Conservation (phyloP, 1,140 invertebrate genomes). For the Eubasilissa regina region DNA sequence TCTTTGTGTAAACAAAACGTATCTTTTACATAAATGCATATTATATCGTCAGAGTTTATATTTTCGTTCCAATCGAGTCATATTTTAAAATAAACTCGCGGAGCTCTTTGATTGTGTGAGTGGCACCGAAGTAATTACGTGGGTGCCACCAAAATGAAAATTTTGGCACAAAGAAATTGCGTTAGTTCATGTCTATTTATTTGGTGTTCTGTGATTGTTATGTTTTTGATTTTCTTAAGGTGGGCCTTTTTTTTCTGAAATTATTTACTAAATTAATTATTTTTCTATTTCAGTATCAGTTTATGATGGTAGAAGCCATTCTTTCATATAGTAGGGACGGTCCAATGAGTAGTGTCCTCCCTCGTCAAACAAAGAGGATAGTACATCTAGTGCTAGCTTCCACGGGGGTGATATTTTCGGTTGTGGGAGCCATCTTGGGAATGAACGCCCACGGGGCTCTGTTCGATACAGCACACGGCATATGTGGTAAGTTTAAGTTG, state of each 20-base stretch:
- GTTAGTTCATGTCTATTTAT: no score
- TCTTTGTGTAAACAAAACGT: no score
- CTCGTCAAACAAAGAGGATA: constrained; percentile 18
- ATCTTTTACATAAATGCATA: no score
- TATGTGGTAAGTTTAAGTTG: constrained; percentile 46
- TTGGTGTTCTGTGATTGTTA: no score
- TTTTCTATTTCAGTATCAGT: constrained; percentile 48
- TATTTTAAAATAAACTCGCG: no score
- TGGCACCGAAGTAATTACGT: no score
- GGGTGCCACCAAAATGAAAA: no score
- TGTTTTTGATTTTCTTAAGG: no score
- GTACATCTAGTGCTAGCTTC: constrained; percentile 24
- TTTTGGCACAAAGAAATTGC: no score
- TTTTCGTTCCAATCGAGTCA: no score
- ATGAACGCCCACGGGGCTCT: constrained; percentile 30
- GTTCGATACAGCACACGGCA: constrained; percentile 40
- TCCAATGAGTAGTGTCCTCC: constrained; percentile 18
- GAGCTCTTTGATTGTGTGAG: no score
- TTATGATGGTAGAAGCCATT: constrained; percentile 51
- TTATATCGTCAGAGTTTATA: no score
- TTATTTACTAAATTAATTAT: background rate
- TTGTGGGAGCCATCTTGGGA: constrained; percentile 30
- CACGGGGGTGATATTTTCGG: constrained; percentile 9
- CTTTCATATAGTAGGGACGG: constrained; percentile 45
- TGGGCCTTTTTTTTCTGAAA: background rate